phyloP scores from a whole-genome alignment of 2,113 vertebrate species.

The Melospiza georgiana region DNA sequence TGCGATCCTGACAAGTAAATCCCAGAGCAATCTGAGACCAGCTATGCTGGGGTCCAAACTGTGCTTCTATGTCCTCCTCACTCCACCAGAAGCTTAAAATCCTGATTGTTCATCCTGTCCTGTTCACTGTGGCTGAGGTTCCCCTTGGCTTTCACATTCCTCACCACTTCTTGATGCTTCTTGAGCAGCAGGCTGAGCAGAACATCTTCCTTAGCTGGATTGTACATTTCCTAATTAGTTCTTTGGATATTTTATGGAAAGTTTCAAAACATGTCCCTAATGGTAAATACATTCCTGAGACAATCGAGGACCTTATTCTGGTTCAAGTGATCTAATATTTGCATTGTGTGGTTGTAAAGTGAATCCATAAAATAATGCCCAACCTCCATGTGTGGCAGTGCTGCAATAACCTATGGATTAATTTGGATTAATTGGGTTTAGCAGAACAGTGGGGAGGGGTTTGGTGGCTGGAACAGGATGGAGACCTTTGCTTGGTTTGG shows the following conservation, averaged over 20 bases:
- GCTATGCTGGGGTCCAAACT: neutral
- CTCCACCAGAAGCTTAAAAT: neutral
- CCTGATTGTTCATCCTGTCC: neutral
- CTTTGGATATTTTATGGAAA: neutral
- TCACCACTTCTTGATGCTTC: neutral
- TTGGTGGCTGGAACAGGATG: neutral
- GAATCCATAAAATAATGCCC: slow-evolving; percentile 1
- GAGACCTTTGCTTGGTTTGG: neutral
- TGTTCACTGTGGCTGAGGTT: neutral
- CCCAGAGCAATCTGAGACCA: neutral
- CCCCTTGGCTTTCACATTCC: neutral
- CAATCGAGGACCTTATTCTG: slow-evolving; percentile 45
- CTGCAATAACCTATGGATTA: slow-evolving; percentile 39
- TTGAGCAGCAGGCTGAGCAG: neutral
- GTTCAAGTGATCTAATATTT: slow-evolving; percentile 32
- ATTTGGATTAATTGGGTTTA: slow-evolving; percentile 44
- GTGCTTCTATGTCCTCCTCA: neutral
- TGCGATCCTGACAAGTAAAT: neutral
- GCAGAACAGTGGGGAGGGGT: slow-evolving; percentile 40
- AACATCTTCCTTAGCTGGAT: neutral
- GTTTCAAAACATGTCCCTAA: neutral
- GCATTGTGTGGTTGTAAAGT: slow-evolving; percentile 16
- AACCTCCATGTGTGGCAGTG: neutral
- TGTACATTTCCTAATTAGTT: neutral
- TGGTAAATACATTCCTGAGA: neutral